A percentile compares a stretch with the other conserved stretches of the same genome.
Conservation (phyloP, 2,797 vertebrate species). For the Threskiornis aethiopicus region DNA sequence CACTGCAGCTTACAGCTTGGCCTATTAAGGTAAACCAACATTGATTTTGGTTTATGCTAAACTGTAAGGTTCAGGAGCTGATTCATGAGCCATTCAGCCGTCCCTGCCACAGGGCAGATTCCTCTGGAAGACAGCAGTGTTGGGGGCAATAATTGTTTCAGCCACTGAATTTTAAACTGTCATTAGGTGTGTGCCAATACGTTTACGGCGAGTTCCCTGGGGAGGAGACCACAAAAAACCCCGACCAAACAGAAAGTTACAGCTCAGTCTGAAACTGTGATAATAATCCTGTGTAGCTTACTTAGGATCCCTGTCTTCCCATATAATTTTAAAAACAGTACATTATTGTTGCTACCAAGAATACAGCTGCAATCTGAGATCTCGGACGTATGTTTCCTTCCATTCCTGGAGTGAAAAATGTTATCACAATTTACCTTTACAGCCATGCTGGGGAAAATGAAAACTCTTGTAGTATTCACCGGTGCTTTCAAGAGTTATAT, state of each 20-base stretch:
- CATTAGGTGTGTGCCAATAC: not conserved
- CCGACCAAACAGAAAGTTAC: not conserved
- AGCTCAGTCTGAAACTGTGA: not conserved
- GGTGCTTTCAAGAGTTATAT: not conserved
- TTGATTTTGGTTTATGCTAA: conserved; percentile 46
- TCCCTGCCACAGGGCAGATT: not conserved
- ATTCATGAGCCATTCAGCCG: not conserved
- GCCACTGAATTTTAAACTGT: not conserved
- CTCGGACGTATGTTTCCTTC: not conserved
- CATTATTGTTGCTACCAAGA: not conserved
- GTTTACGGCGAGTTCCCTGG: not conserved
- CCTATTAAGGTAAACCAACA: conserved; percentile 48
- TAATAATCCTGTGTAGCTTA: not conserved
- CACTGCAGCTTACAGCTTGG: not conserved
- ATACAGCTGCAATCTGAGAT: not conserved
- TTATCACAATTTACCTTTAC: not conserved
- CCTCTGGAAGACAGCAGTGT: not conserved
- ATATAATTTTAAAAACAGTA: not conserved
- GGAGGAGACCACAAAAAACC: not conserved
- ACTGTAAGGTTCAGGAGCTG: not conserved
- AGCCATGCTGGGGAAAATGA: not conserved
- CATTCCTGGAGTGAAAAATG: not conserved
- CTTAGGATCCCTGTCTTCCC: not conserved
- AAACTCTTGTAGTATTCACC: not conserved
- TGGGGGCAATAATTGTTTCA: not conserved